These are phyloP conservation scores for Antheraea yamamai DNA, from an alignment of 2,888 invertebrate species.

Conservation along the genomic window DNA sequence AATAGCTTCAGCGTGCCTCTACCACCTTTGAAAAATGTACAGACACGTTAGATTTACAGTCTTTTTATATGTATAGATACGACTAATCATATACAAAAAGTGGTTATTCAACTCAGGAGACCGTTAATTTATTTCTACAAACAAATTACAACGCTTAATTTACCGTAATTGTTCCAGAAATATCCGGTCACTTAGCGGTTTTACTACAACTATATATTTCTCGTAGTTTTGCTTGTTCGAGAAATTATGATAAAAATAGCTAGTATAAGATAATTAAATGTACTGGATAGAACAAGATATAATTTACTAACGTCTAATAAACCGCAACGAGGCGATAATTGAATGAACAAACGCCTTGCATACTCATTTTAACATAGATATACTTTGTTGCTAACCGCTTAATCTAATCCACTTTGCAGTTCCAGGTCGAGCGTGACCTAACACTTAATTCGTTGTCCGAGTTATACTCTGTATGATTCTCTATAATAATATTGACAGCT, in stretches of 20 bases:
- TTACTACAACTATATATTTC: background rate
- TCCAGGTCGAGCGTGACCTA: background rate
- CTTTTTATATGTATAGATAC: background rate
- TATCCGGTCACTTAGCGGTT: background rate
- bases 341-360: background rate
- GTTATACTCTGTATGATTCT: background rate
- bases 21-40: too few species aligned
- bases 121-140: background rate
- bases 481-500: too few species aligned
- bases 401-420: background rate
- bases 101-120: background rate
- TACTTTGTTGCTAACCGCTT: background rate
- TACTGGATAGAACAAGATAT: too few species aligned
- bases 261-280: too few species aligned
- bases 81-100: background rate
- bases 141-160: background rate
- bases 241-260: background rate
- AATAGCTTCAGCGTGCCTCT: too few species aligned
- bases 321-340: background rate
- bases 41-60: too few species aligned
- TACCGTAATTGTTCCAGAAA: background rate
- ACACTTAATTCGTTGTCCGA: background rate
- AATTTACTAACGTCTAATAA: too few species aligned
- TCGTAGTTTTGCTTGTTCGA: background rate
- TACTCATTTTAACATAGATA: background rate